These are phyloP conservation scores for Sterrhoptilus dennistouni DNA, from an alignment of 2,113 vertebrate species.

Conservation along the genomic window DNA sequence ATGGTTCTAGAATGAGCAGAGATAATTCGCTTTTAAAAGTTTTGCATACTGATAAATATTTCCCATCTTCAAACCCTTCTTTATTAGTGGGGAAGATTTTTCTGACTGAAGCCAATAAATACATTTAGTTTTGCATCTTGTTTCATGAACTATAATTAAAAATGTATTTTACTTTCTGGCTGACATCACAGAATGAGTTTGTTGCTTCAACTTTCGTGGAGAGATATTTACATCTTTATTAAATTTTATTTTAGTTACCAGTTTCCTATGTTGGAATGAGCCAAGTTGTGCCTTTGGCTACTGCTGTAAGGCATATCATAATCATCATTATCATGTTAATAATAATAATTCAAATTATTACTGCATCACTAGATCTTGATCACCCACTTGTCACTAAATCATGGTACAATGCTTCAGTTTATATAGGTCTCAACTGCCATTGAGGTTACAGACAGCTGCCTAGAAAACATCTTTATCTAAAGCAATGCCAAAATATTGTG, in stretches of 20 bases:
- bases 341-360: background rate
- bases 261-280: background rate
- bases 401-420: background rate
- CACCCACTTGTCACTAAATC: background rate
- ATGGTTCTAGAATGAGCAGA: background rate
- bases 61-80: background rate
- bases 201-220: background rate
- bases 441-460: background rate
- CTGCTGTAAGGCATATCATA: background rate
- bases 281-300: background rate
- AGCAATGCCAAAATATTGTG: slow-evolving; percentile 11
- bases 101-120: background rate
- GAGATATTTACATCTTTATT: background rate
- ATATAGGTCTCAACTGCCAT: background rate
- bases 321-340: background rate
- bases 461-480: background rate
- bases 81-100: background rate
- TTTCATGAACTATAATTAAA: background rate
- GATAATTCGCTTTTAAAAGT: background rate
- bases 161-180: background rate
- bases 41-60: background rate
- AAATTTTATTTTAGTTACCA: background rate
- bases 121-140: background rate
- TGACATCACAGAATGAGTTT: background rate
- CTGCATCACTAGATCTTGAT: background rate